phyloP scores from a whole-genome alignment of 92 coral and sea anemone genomes.

The Pocillopora grandis region DNA sequence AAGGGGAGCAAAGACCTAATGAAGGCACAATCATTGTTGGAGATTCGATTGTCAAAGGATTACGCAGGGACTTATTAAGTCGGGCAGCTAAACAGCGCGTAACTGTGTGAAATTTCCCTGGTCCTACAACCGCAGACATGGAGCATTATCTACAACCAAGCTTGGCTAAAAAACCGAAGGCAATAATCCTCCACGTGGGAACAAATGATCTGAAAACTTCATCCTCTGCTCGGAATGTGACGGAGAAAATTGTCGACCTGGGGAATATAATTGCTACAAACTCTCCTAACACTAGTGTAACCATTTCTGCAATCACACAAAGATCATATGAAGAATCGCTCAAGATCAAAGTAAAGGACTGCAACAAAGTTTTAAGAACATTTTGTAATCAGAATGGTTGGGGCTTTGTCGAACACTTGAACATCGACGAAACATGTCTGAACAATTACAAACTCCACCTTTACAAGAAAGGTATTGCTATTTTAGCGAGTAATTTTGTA shows the following conservation, averaged over 20 bases:
- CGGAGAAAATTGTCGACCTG: no score
- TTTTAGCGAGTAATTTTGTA: slow-evolving; percentile 46
- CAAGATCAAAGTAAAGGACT: neutral
- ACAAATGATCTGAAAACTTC: no score
- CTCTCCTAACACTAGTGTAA: neutral
- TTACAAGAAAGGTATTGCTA: slow-evolving; percentile 42
- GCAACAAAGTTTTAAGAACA: slow-evolving; percentile 10
- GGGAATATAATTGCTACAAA: no score
- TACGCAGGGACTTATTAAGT: no score
- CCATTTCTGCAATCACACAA: slow-evolving; percentile 32
- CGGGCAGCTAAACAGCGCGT: no score
- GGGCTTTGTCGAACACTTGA: neutral
- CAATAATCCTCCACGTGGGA: no score
- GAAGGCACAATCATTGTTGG: no score
- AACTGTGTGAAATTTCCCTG: no score
- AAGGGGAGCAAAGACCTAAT: no score
- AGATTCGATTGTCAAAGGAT: no score
- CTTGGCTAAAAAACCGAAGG: neutral
- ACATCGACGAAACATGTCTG: slow-evolving; percentile 20
- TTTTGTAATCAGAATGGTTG: slow-evolving; percentile 23
- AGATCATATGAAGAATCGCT: slow-evolving; percentile 21
- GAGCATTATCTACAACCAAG: slow-evolving; percentile 1
- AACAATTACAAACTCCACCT: slow-evolving; percentile 21
- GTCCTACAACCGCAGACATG: neutral
- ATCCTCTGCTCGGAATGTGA: no score